Conservation (phyloP, 1,140 invertebrate species). For the Eulimnadia texana region DNA sequence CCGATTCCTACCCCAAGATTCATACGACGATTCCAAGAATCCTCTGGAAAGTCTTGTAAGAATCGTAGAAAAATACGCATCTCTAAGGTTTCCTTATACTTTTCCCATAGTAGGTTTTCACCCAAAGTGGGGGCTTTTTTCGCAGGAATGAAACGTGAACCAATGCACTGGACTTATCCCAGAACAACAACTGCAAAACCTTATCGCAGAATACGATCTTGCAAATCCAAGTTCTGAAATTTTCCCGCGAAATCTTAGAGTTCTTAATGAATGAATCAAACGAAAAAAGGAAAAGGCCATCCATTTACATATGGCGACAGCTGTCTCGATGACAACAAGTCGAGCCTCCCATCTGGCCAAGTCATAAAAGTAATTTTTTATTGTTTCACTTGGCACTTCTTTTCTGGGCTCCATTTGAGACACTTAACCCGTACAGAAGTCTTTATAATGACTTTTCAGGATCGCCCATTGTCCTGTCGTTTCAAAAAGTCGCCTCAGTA, state of each 20-base stretch:
- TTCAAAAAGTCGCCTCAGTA: too few relatives aligned
- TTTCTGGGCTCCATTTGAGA: not conserved
- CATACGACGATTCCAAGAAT: not conserved
- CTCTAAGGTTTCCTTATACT: not conserved
- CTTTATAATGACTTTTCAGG: too few relatives aligned
- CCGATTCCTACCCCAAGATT: not conserved
- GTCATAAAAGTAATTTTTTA: not conserved
- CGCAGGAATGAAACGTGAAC: not conserved
- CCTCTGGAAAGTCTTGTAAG: too few relatives aligned
- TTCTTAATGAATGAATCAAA: too few relatives aligned
- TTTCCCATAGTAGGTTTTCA: not conserved
- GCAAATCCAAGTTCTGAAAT: too few relatives aligned
- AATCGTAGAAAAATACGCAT: not conserved
- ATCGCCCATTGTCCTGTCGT: too few relatives aligned
- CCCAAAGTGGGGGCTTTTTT: not conserved
- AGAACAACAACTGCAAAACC: not conserved
- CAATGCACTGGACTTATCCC: not conserved
- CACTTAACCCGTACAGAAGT: not conserved
- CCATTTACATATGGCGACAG: not conserved
- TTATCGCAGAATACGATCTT: too few relatives aligned
- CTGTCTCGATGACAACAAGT: not conserved
- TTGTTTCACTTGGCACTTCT: not conserved
- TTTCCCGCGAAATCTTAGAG: too few relatives aligned
- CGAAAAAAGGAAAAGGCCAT: not conserved
- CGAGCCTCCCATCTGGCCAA: not conserved